Base-by-base conservation (phyloP, 2,113 vertebrate species). In the Miniopterus natalensis region DNA sequence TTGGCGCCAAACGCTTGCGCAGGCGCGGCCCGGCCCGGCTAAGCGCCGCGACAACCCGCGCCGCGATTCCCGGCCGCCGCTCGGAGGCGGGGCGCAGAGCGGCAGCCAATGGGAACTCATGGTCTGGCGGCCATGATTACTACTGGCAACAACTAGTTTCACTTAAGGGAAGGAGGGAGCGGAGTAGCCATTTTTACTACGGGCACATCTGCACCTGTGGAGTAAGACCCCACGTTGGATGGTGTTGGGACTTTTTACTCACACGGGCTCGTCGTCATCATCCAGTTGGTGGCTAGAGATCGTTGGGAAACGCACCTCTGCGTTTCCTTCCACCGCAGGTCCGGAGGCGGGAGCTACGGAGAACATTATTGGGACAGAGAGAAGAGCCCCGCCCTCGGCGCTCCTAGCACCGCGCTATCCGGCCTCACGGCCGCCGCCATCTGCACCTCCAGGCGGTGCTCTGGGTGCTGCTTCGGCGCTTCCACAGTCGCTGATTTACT, bases 101-200 rank as follows among this genome's bases (percentile, higher is more conserved):
- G 49, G 2, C n/a, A 12, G 4, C 97, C 96, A 95, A 97, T 92
- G 21, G 77, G 25, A 85, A 25, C 55, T 8, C 95, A 27, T 2
- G 2, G 13, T 0, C 0, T 2, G 4, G 65, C 0, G 0, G 93
- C 97, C 98, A 97, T 97, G 40, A 85, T 96, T 8, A 75, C 36
- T 97, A 11, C 68, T 95, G 98, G 97, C 96, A 95, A 10, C 0
- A 6, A 0, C 5, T 3, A 27, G 2, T n/a, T 51, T 73, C 45
- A 45, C 40, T 0, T 4, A 65, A 31, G 68, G 55, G 63, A 45
- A 11, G 0, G 78, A 45, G 23, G 51, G 45, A 40, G 6, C 31
- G 1, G 6, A 31, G 31, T 36, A 47, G 83, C 92, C 97, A 95
- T 98, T 10, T 97, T 98, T 97, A 95, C 79, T 97, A 18, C 0